Conservation (phyloP, 2,888 invertebrate genomes). For the Drosophila mettleri region DNA sequence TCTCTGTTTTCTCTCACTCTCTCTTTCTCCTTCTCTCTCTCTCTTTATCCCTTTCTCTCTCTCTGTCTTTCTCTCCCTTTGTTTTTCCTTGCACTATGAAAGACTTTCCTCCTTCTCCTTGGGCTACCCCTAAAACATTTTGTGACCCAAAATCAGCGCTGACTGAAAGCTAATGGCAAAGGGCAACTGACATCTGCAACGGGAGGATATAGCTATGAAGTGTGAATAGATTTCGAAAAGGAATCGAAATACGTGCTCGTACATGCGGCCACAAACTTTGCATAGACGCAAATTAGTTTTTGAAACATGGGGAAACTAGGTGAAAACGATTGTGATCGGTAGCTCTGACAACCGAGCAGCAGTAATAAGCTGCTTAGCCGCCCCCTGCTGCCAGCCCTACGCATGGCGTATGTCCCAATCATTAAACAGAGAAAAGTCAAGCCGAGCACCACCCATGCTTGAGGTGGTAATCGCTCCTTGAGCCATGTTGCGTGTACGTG, state of each 20-base stretch:
- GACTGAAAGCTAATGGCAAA: not conserved
- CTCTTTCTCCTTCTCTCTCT: not conserved
- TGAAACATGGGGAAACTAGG: conserved; percentile 5
- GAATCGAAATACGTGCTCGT: conserved; percentile 11
- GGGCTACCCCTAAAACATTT: not conserved
- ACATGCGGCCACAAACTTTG: conserved; percentile 16
- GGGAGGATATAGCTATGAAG: not conserved
- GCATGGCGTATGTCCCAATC: conserved; percentile 29
- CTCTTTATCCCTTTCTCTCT: not conserved
- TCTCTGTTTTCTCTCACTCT: too few relatives aligned
- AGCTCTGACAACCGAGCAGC: not conserved
- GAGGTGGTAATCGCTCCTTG: conserved; percentile 4
- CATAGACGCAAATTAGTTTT: conserved; percentile 4
- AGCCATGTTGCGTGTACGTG: not conserved
- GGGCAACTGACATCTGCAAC: not conserved
- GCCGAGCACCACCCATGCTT: conserved; percentile 1
- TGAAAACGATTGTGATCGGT: conserved; percentile 18
- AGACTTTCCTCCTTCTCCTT: not conserved
- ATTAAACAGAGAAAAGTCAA: conserved; percentile 42
- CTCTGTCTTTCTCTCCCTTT: not conserved
- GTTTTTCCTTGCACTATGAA: too few relatives aligned
- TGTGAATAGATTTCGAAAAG: not conserved
- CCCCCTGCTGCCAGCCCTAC: not conserved
- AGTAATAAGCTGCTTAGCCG: conserved; percentile 22
- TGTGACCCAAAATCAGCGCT: not conserved